A percentile compares a stretch with the other conserved stretches of the same genome.
Evolutionary conservation across 2,113 vertebrate species (phyloP).

Genomic region (Apodemus sylvaticus): DNA sequence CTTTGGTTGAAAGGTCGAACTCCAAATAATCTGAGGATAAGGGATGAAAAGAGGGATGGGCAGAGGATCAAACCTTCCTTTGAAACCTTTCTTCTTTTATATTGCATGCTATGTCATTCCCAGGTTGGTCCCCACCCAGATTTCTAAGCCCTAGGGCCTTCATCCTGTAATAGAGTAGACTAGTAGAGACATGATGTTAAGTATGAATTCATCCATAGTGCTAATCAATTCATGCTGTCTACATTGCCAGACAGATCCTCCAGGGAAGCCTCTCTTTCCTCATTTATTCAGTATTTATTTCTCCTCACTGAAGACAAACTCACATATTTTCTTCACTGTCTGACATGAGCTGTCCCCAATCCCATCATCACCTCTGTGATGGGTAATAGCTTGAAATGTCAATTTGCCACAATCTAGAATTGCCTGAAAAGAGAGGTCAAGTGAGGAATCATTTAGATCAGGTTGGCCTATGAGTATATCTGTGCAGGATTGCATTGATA

Average conservation of each 20-base stretch:
- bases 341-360: fast-evolving
- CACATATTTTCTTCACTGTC: neutral
- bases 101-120: neutral
- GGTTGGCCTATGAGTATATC: neutral
- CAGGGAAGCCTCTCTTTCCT: neutral
- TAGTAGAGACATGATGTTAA: neutral
- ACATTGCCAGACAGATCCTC: neutral
- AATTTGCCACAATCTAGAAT: neutral
- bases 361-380: neutral
- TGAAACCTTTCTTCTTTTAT: neutral
- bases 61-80: too few species aligned
- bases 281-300: neutral
- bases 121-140: neutral
- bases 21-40: neutral
- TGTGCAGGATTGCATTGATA: neutral
- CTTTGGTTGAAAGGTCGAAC: neutral
- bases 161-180: neutral
- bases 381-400: neutral
- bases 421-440: neutral
- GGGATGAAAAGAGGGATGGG: neutral
- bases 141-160: neutral
- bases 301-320: neutral
- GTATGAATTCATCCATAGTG: neutral
- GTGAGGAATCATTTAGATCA: neutral
- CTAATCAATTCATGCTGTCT: neutral